Base-by-base conservation (phyloP, 2,888 invertebrate genomes). In the Acanthosepion esculentum region DNA sequence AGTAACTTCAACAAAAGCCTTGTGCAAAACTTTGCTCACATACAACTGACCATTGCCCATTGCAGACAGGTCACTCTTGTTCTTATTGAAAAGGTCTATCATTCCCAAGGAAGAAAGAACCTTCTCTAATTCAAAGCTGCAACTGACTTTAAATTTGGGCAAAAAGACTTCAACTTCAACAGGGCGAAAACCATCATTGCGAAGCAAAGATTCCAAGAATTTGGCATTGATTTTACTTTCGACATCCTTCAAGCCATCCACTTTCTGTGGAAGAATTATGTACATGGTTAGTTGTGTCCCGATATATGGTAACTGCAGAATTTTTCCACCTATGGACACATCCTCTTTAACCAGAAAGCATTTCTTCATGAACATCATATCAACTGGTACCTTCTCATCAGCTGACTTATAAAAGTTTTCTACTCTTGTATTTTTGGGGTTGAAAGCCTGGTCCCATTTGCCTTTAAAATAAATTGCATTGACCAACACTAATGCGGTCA, bases 221-320 rank as follows among this genome's bases (percentile, higher is more conserved):
- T 92, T 50, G 10, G 50, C 50, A 12, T 95, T 95, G 0, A 96
- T 93, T 3, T 95, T 95, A 8, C 95, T 94, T 92, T 96, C 96
- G 92, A 96, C 95, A 0, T 91, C 95, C 48, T 95, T 94, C 41
- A 97, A 94, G 12, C 96, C 97, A 95, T 96, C 95, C 33, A 95
- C 94, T 29, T 96, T 94, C 92, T 96, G 95, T 4, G 97, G 97
- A 29, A 97, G 95, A 18, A 97, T 23, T 41, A 97, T 94, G 8
- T 96, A 93, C 97, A 97, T 97, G 94, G 96, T 96, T 8, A 96
- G 94, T 26, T 96, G 96, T 20, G 93, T 95, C 26, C 96, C 96
- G 5, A 95, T 97, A 96, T 99, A 99, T 15, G 98, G 98, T 97
- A 99, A 96, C 97, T 98, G 98, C 94, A 99, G 97, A 10, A 98